phyloP scores from a whole-genome alignment of 2,888 invertebrate genomes.

The Heliconius cydno region DNA sequence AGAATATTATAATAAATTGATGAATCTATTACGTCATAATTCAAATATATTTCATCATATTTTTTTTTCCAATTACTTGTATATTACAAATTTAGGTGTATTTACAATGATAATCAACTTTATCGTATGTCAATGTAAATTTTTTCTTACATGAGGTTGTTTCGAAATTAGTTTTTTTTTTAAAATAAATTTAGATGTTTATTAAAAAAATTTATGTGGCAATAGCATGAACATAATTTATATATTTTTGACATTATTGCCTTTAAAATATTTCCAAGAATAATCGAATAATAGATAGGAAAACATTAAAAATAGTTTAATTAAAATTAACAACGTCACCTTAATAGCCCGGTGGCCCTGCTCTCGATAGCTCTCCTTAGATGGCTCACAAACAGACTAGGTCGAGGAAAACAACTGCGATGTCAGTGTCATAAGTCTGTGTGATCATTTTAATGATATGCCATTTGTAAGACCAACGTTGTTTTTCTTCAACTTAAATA shows the following conservation, averaged over 20 bases:
- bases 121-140: not conserved
- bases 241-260: not conserved
- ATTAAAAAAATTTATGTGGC: not conserved
- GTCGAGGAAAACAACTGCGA: conserved; percentile 81
- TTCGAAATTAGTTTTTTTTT: not conserved
- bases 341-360: conserved; percentile 79
- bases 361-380: conserved; percentile 82
- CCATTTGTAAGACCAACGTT: conserved; percentile 58
- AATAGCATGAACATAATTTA: too few species aligned
- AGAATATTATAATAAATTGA: too few species aligned
- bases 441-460: conserved; percentile 55
- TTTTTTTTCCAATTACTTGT: not conserved
- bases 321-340: conserved; percentile 67
- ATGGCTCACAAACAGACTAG: conserved; percentile 81
- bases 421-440: conserved; percentile 76
- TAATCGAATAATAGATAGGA: not conserved
- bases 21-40: not conserved
- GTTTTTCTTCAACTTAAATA: conserved; percentile 47
- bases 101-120: not conserved
- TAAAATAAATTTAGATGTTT: not conserved
- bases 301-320: conserved; percentile 49
- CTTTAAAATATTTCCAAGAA: not conserved
- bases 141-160: not conserved
- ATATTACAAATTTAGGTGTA: not conserved
- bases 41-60: not conserved